Base-by-base conservation (phyloP, 1,140 invertebrate species). In the Bombus picipes region DNA sequence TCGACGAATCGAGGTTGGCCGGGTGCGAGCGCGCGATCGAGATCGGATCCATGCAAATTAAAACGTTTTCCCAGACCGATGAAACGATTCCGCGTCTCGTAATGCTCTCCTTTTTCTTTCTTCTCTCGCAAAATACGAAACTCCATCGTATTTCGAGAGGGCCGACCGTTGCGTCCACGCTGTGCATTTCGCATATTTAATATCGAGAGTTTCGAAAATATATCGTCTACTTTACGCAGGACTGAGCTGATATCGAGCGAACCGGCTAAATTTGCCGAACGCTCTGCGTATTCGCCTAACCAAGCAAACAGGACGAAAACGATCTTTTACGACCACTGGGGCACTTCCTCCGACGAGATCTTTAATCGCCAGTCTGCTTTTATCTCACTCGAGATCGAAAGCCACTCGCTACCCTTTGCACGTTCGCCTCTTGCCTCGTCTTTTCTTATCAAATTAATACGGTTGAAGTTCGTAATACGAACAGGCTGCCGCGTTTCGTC, bases 301-400 rank as follows among this genome's bases (percentile, higher is more conserved):
- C 47, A 32, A 81, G 70, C 68, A 41, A 28, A 47, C 15, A 73
- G n/a, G 12, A 32, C 53, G 68, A 12, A 73, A 81, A 34, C 70
- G 59, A 53, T 37, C 53, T 73, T 62, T 73, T n/a, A 18, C 47
- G 18, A 37, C 47, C 79, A 28, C 68, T 81, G 10, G 47, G n/a
- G n/a, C n/a, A 59, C 43, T 57, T 53, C 28, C 37, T 57, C 53
- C 77, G 15, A 66, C 34, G 43, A 59, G 68, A 72, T 34, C 66
- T 72, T 81, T 57, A 41, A 71, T n/a, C 79, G 43, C 47, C 34
- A 32, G n/a, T 59, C 77, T 22, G 77, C 47, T 70, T 25, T 32
- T 4, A 22, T 73, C 32, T 53, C 18, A 43, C 68, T 81, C 66
- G 66, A 73, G 72, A 72, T 47, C 18, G 15, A 72, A n/a, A 41